phyloP scores from a whole-genome alignment of 30 jellyfish, hydroid and myxozoan genomes.

The Aurelia sp. region DNA sequence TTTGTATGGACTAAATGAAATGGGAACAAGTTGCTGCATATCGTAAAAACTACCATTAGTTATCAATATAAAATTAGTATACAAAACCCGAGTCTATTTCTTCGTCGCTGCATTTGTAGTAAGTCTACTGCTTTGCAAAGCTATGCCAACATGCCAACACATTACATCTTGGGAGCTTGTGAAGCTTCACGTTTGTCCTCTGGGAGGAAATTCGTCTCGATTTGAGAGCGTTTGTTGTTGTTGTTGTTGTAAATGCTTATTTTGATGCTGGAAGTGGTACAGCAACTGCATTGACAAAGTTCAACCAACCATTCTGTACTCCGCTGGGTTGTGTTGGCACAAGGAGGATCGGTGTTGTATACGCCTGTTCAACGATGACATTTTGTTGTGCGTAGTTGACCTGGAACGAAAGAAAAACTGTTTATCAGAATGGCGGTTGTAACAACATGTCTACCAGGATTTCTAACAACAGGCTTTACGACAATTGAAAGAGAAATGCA shows the following conservation, averaged over 20 bases:
- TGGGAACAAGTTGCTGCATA: no score
- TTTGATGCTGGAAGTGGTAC: slow-evolving; percentile 48
- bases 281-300: slow-evolving; percentile 63
- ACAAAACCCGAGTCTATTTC: background rate
- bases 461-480: no score
- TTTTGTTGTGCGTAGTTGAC: slow-evolving; percentile 31
- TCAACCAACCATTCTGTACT: slow-evolving; percentile 65
- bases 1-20: no score
- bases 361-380: slow-evolving; percentile 53
- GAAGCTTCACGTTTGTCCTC: background rate
- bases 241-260: background rate
- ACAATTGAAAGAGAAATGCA: no score
- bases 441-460: no score
- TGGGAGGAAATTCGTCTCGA: background rate
- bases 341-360: slow-evolving; percentile 48
- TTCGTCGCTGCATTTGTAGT: background rate
- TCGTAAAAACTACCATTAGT: no score
- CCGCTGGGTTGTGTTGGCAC: slow-evolving; percentile 53
- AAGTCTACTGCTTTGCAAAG: background rate
- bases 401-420: slow-evolving; percentile 7
- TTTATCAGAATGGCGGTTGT: background rate
- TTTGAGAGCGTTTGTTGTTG: background rate
- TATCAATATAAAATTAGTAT: no score
- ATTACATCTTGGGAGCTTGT: background rate
- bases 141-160: slow-evolving; percentile 7